Evolutionary conservation across 2,888 invertebrate species (phyloP), one percentile per base, ranked within the genome.

Genomic region (Euzetes globulus): DNA sequence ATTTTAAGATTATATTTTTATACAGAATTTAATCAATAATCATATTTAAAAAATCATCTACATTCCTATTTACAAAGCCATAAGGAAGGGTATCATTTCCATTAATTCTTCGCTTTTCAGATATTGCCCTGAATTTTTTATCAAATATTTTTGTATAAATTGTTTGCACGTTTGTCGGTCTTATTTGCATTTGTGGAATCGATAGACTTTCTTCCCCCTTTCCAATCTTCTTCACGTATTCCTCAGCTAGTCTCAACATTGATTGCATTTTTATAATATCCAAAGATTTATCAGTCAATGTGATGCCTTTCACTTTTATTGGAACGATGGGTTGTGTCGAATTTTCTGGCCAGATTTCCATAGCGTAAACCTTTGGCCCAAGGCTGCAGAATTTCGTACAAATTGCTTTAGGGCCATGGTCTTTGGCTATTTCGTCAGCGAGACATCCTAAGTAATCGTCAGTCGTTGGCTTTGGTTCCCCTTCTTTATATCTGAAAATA

Each of bases 361-460:
- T 81, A 0, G 78, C 80, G 74, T 82, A 81, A 75, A 80, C 81
- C 76, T 82, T 82, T 6, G 82, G 81, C 0, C 82, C 83, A 1
- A 80, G 81, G 25, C 79, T 79, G 17, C 81, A 80, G 77, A 81
- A 82, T 73, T 80, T 78, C 33, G 74, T 78, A 15, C 82, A 81
- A 45, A 79, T 80, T 22, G 79, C 78, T n/a, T n/a, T 25, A 11
- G 1, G 0, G 5, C 79, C 79, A 72, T 81, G 79, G 19, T 76
- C 74, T 7, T 77, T 76, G 0, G 72, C 29, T 1, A 82, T 74
- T 76, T 82, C 82, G 75, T 82, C 80, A 0, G 81, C 82, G 76
- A 83, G 75, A 71, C 82, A 81, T 0, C 81, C 81, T 22, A 82
- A 72, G 75, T 78, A 80, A 73, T 80, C 79, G 37, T 81, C 82